phyloP scores from a whole-genome alignment of 2,888 invertebrate genomes.

The Chesias legatella region DNA sequence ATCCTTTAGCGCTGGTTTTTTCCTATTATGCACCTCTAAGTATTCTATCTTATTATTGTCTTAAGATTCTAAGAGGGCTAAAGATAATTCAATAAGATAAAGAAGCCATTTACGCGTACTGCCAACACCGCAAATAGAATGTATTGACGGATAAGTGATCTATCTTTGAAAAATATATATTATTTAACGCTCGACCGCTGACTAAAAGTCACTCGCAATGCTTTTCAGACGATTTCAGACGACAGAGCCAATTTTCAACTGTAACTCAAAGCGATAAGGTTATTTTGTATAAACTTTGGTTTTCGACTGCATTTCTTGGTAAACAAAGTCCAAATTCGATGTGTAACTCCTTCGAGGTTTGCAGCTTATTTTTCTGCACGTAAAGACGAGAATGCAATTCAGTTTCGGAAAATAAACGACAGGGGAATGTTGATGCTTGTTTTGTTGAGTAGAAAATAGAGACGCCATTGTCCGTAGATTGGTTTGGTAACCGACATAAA shows the following conservation, averaged over 20 bases:
- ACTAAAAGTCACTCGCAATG: slow-evolving; percentile 10
- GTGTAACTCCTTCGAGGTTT: slow-evolving; percentile 13
- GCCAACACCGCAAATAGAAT: slow-evolving; percentile 15
- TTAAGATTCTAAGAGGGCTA: neutral
- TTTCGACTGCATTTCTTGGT: slow-evolving; percentile 8
- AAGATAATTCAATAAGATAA: slow-evolving; percentile 6
- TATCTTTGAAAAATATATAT: slow-evolving; percentile 22
- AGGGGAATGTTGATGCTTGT: slow-evolving; percentile 20
- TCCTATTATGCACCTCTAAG: neutral
- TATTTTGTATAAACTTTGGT: slow-evolving; percentile 1
- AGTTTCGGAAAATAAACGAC: slow-evolving; percentile 37
- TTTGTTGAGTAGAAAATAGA: slow-evolving; percentile 17
- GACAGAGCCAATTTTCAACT: slow-evolving; percentile 11
- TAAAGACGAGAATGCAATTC: slow-evolving; percentile 47
- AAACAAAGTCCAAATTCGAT: slow-evolving; percentile 18
- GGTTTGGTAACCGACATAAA: neutral
- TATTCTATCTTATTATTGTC: neutral
- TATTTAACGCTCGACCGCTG: slow-evolving; percentile 21
- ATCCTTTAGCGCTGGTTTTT: too few relatives aligned
- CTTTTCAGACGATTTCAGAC: neutral
- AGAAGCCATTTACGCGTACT: neutral
- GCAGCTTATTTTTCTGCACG: slow-evolving; percentile 36
- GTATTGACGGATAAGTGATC: slow-evolving; percentile 19
- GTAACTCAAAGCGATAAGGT: slow-evolving; percentile 8
- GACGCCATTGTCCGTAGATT: slow-evolving; percentile 3